phyloP scores from a whole-genome alignment of 2,113 vertebrate species.

The Balaeniceps rex region DNA sequence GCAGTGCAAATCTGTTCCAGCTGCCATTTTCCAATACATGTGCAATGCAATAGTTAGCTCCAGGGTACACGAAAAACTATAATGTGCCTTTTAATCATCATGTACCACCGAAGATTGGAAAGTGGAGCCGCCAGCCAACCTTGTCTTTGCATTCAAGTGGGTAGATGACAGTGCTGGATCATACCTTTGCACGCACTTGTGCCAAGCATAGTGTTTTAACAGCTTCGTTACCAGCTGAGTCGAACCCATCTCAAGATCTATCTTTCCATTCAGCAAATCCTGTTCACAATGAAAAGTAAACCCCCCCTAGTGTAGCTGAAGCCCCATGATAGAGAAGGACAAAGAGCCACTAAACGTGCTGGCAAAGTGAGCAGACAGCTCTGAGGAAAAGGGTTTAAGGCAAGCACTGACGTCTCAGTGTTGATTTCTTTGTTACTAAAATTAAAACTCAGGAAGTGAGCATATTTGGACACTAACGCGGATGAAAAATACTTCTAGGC shows the following conservation, averaged over 20 bases:
- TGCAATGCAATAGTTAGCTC: background rate
- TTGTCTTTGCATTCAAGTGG: background rate
- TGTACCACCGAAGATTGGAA: background rate
- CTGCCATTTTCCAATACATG: background rate
- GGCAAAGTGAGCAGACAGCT: background rate
- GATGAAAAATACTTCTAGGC: background rate
- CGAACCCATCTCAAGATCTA: background rate
- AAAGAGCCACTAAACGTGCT: background rate
- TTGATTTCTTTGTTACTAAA: background rate
- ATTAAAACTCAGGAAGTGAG: background rate
- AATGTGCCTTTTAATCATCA: background rate
- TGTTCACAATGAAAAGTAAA: background rate
- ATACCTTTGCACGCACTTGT: background rate
- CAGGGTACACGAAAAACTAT: background rate
- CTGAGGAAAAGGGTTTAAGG: background rate
- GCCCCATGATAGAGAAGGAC: background rate
- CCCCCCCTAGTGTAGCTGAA: rapidly evolving
- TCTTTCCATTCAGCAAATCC: background rate
- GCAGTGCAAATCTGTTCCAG: background rate
- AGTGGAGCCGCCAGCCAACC: background rate
- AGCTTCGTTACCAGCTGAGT: background rate
- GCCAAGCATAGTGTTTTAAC: background rate
- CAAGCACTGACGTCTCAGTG: background rate
- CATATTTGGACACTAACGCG: rapidly evolving
- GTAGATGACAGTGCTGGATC: background rate